Percentiles rank a stretch among this genome's conserved stretches.
phyloP scores from a whole-genome alignment of 2,797 vertebrate species.

The Lepilemur septentrionalis region DNA sequence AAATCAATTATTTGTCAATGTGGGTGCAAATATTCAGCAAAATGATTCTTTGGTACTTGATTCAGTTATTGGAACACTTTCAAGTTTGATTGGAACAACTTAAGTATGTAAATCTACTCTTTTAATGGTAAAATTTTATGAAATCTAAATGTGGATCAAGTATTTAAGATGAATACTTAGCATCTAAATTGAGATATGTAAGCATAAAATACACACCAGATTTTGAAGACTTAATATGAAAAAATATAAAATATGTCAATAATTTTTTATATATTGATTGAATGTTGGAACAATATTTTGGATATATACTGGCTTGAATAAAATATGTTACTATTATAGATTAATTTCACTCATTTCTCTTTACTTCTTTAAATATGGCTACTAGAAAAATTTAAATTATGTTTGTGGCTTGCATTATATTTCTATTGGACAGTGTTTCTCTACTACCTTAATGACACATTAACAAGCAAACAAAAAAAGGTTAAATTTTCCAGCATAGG shows the following conservation, averaged over 20 bases:
- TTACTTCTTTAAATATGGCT: background rate
- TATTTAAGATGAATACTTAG: background rate
- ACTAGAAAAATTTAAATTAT: background rate
- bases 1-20: slow-evolving; percentile 22
- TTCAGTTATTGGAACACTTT: background rate
- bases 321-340: background rate
- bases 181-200: background rate
- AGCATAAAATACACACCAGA: background rate
- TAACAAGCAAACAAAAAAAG: background rate
- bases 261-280: background rate
- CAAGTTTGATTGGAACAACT: background rate
- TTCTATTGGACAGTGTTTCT: background rate
- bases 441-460: background rate
- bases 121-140: background rate
- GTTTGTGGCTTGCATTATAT: background rate
- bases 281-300: background rate
- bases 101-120: background rate
- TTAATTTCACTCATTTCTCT: background rate
- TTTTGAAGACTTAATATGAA: background rate
- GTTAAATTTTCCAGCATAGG: background rate
- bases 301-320: background rate
- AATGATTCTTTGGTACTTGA: background rate
- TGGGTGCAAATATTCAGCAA: background rate
- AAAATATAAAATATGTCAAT: slow-evolving; percentile 19
- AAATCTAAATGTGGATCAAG: background rate